Evolutionary conservation across 2,888 invertebrate species (phyloP).

Genomic region (Chloroclysta siterata): DNA sequence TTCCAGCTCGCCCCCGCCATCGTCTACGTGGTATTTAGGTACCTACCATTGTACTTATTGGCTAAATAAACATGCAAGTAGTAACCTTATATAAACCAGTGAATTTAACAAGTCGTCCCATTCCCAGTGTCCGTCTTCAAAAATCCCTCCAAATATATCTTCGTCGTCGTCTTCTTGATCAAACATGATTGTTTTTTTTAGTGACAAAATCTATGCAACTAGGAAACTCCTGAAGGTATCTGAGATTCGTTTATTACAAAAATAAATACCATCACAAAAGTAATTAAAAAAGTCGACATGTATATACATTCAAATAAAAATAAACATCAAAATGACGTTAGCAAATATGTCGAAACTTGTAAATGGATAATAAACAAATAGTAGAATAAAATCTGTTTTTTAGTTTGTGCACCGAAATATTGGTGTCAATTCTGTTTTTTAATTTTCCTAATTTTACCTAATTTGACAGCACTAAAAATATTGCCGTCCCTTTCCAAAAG

Average conservation of each 20-base stretch:
- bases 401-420: too few species aligned
- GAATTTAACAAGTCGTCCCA: conserved; percentile 57
- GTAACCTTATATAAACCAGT: conserved; percentile 54
- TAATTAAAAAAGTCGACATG: neutral
- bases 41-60: too few species aligned
- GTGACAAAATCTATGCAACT: neutral
- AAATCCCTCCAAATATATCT: conserved; percentile 46
- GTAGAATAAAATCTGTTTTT: too few species aligned
- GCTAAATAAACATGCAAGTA: too few species aligned
- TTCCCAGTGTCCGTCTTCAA: conserved; percentile 67
- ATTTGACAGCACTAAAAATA: too few species aligned
- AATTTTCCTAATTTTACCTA: too few species aligned
- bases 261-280: conserved; percentile 2
- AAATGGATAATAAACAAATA: too few species aligned
- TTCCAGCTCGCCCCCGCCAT: too few species aligned
- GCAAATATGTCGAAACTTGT: neutral
- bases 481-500: too few species aligned
- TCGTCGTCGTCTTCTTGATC: conserved; percentile 46
- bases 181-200: conserved; percentile 12
- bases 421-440: too few species aligned
- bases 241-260: conserved; percentile 5
- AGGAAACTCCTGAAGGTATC: neutral
- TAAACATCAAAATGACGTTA: neutral
- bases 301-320: conserved; percentile 2
- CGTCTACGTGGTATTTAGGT: too few species aligned